Evolutionary conservation across 2,888 invertebrate genomes (phyloP).

Genomic region (Rhodophaea formosa): DNA sequence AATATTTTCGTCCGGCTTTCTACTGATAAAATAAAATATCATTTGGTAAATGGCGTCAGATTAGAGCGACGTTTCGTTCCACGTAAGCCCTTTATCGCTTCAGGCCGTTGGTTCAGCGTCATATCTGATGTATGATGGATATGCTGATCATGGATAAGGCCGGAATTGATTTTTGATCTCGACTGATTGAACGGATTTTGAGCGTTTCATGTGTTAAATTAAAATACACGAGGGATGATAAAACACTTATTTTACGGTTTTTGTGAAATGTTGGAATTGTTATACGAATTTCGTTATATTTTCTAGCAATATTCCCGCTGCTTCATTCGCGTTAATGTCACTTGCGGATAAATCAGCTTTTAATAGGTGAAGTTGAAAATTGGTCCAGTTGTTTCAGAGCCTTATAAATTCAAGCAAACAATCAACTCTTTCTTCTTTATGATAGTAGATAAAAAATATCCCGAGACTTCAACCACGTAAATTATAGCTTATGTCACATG

Average conservation of each 20-base stretch:
- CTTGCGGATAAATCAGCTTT: too few relatives aligned
- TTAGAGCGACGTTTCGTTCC: conserved; percentile 41
- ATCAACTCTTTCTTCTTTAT: too few relatives aligned
- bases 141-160: conserved; percentile 5
- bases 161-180: conserved; percentile 9
- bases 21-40: conserved; percentile 42
- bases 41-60: conserved; percentile 35
- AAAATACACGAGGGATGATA: too few relatives aligned
- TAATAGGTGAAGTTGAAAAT: too few relatives aligned
- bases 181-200: not conserved
- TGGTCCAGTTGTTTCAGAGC: too few relatives aligned
- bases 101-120: not conserved
- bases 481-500: too few relatives aligned
- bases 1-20: conserved; percentile 27
- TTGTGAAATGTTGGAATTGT: not conserved
- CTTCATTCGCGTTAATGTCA: too few relatives aligned
- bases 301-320: too few relatives aligned
- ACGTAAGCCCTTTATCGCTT: conserved; percentile 28
- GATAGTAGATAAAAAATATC: too few relatives aligned
- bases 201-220: not conserved
- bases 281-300: not conserved
- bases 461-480: too few relatives aligned
- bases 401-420: too few relatives aligned
- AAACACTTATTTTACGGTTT: not conserved
- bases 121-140: conserved; percentile 1